Conservation (phyloP, 1,140 invertebrate genomes). For the Diorhabda sublineata region DNA sequence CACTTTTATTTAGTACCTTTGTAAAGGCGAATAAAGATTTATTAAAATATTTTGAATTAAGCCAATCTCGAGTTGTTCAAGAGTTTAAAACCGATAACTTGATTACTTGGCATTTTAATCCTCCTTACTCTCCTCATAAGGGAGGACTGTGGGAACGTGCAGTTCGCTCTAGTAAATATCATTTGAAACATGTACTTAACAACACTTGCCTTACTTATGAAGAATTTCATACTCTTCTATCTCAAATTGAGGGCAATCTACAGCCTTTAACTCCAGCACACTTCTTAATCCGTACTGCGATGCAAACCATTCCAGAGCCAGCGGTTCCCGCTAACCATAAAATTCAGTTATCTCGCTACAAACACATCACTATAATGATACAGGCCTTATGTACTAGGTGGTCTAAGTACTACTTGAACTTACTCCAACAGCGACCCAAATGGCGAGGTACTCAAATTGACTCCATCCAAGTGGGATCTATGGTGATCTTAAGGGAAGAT, state of each 20-base stretch:
- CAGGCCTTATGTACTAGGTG: slow-evolving; percentile 13
- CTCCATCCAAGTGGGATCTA: background rate
- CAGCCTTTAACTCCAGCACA: slow-evolving; percentile 42
- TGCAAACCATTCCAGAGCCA: too few species aligned
- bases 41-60: too few species aligned
- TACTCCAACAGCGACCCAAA: slow-evolving; percentile 1
- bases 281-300: slow-evolving; percentile 30
- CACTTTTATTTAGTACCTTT: too few species aligned
- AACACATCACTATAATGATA: too few species aligned
- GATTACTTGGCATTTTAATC: too few species aligned
- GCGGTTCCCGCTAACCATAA: too few species aligned
- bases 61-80: too few species aligned
- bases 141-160: slow-evolving; percentile 39
- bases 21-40: too few species aligned
- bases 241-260: slow-evolving; percentile 35
- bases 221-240: slow-evolving; percentile 32
- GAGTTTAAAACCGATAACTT: slow-evolving; percentile 24
- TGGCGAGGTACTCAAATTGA: background rate
- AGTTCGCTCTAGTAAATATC: slow-evolving; percentile 38
- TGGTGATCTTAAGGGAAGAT: background rate
- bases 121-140: slow-evolving; percentile 32
- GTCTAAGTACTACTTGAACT: background rate
- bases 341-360: too few species aligned
- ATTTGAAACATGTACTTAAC: slow-evolving; percentile 29
- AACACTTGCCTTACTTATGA: slow-evolving; percentile 36